These are phyloP conservation scores for Agriopis aurantiaria DNA, from an alignment of 2,888 invertebrate species.

Conservation along the genomic window DNA sequence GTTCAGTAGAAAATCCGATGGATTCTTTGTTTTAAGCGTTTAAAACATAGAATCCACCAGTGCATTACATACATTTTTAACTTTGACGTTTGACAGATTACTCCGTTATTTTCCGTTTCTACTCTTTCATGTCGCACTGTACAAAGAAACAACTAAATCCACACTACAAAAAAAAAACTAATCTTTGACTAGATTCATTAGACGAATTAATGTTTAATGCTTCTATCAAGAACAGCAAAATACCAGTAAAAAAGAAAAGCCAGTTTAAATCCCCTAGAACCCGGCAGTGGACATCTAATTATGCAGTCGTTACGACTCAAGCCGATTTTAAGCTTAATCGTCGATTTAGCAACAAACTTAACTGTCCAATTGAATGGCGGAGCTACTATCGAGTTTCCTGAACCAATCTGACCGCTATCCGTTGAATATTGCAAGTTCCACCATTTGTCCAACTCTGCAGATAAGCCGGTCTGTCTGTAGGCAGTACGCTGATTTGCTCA, in stretches of 20 bases:
- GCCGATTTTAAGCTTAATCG: constrained; percentile 57
- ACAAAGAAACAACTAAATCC: too few relatives aligned
- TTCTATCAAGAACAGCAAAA: not conserved
- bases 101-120: too few relatives aligned
- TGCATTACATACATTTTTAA: too few relatives aligned
- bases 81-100: too few relatives aligned
- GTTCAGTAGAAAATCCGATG: too few relatives aligned
- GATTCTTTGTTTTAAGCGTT: too few relatives aligned
- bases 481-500: constrained; percentile 35
- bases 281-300: constrained; percentile 50
- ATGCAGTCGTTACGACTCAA: constrained; percentile 58
- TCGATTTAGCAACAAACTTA: constrained; percentile 48
- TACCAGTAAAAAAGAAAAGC: constrained; percentile 10
- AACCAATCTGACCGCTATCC: not conserved
- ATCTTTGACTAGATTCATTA: too few relatives aligned
- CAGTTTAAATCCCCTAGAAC: constrained; percentile 42
- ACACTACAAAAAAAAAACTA: too few relatives aligned
- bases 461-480: not conserved
- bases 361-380: not conserved
- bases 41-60: too few relatives aligned
- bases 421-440: not conserved
- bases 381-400: not conserved
- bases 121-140: too few relatives aligned
- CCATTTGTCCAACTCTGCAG: not conserved
- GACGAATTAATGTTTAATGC: too few relatives aligned